These are phyloP conservation scores for Ursus arctos DNA, from an alignment of 2,113 vertebrate species.

Conservation along the genomic window DNA sequence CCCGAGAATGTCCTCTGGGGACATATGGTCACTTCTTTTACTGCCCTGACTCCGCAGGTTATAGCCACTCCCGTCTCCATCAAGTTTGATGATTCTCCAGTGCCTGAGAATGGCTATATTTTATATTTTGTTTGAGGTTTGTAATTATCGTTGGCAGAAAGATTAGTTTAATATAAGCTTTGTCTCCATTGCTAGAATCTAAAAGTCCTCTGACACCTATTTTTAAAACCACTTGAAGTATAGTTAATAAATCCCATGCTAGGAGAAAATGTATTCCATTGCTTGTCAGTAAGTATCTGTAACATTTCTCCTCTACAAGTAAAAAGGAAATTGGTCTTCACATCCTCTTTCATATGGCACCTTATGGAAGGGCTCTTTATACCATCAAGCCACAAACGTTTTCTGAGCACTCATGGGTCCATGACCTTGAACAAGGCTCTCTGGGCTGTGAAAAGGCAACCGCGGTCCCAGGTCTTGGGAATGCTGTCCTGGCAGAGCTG, in stretches of 20 bases:
- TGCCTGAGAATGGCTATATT: neutral
- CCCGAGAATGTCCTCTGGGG: neutral
- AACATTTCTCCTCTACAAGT: neutral
- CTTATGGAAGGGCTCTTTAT: neutral
- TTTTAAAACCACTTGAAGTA: neutral
- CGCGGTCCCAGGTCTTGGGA: neutral
- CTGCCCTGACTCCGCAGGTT: neutral
- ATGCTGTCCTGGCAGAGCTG: fast-evolving
- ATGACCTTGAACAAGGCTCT: neutral
- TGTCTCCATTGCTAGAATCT: neutral
- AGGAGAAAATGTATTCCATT: neutral
- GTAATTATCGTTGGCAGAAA: neutral
- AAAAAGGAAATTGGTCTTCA: neutral
- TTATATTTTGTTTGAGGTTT: neutral
- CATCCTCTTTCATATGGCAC: fast-evolving
- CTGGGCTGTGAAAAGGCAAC: neutral
- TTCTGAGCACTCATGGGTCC: neutral
- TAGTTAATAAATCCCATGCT: neutral
- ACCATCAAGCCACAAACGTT: neutral
- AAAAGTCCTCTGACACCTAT: neutral
- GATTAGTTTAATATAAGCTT: neutral
- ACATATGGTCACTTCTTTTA: neutral
- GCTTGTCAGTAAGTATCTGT: no score
- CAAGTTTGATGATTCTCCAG: neutral
- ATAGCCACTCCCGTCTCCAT: fast-evolving